These are phyloP conservation scores for Rhamnusium bicolor DNA, from an alignment of 2,888 invertebrate genomes.

Conservation along the genomic window DNA sequence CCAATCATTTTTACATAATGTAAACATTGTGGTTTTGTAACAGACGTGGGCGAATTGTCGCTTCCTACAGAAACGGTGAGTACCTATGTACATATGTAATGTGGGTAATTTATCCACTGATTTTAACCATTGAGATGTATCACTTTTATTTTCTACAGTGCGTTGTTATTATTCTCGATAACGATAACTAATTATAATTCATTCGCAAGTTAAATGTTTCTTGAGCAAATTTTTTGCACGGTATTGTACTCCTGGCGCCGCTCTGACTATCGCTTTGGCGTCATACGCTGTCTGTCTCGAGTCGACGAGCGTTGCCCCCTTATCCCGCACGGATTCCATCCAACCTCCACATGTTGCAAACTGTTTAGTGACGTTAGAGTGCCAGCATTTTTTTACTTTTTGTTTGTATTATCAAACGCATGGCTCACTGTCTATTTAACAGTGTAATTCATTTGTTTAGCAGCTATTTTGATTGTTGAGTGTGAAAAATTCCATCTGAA, in stretches of 20 bases:
- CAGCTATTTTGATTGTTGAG: slow-evolving; percentile 3
- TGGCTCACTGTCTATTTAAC: slow-evolving; percentile 19
- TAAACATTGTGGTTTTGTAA: slow-evolving; percentile 53
- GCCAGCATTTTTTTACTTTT: slow-evolving; percentile 38
- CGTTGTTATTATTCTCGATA: not conserved
- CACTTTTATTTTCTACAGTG: not conserved
- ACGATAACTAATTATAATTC: slow-evolving; percentile 16
- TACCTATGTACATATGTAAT: too few species aligned
- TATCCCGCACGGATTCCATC: slow-evolving; percentile 63
- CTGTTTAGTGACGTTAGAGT: slow-evolving; percentile 40
- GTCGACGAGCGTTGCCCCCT: slow-evolving; percentile 64
- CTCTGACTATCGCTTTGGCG: slow-evolving; percentile 71
- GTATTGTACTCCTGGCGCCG: slow-evolving; percentile 71
- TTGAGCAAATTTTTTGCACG: slow-evolving; percentile 66
- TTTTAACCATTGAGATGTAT: slow-evolving; percentile 14
- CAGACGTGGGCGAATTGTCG: slow-evolving; percentile 55
- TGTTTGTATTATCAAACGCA: slow-evolving; percentile 36
- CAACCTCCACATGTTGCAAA: slow-evolving; percentile 57
- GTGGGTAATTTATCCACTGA: slow-evolving; percentile 9
- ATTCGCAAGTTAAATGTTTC: slow-evolving; percentile 25
- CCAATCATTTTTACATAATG: slow-evolving; percentile 51
- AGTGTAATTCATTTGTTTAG: not conserved
- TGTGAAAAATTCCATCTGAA: slow-evolving; percentile 8
- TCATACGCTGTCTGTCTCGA: slow-evolving; percentile 70
- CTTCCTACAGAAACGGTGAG: slow-evolving; percentile 57